Percentiles rank a stretch among this genome's conserved stretches.
These are phyloP conservation scores for Darevskia mixta DNA, from an alignment of 2,797 vertebrate species.

Conservation along the genomic window DNA sequence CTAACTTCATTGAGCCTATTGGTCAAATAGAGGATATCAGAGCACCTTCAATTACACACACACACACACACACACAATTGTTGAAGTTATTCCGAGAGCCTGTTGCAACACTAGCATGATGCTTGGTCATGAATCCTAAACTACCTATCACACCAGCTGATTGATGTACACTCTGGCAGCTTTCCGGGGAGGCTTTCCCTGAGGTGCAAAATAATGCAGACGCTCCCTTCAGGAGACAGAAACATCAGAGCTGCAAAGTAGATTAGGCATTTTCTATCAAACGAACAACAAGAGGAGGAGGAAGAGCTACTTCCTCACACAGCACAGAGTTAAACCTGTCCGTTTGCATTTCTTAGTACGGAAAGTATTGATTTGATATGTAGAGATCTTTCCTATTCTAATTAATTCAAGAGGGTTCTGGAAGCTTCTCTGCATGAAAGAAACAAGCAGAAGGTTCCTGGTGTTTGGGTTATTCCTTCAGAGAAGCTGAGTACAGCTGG, in stretches of 20 bases:
- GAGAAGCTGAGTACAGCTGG: too few relatives aligned
- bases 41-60: not conserved
- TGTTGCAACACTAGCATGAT: not conserved
- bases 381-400: too few relatives aligned
- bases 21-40: not conserved
- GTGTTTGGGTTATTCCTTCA: too few relatives aligned
- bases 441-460: too few relatives aligned
- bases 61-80: not conserved
- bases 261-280: not conserved
- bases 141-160: not conserved
- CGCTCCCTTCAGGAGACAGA: not conserved
- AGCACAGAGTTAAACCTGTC: too few relatives aligned
- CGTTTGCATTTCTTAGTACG: too few relatives aligned
- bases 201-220: not conserved
- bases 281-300: not conserved
- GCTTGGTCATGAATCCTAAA: slow-evolving; percentile 7
- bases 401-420: too few relatives aligned
- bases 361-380: too few relatives aligned
- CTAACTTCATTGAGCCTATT: not conserved
- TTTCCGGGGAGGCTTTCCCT: not conserved
- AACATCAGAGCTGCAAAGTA: not conserved
- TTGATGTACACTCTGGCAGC: not conserved
- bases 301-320: too few relatives aligned
- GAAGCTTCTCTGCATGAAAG: too few relatives aligned
- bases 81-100: not conserved